Conservation (phyloP, 2,797 vertebrate species). For the Propithecus deckenii region DNA sequence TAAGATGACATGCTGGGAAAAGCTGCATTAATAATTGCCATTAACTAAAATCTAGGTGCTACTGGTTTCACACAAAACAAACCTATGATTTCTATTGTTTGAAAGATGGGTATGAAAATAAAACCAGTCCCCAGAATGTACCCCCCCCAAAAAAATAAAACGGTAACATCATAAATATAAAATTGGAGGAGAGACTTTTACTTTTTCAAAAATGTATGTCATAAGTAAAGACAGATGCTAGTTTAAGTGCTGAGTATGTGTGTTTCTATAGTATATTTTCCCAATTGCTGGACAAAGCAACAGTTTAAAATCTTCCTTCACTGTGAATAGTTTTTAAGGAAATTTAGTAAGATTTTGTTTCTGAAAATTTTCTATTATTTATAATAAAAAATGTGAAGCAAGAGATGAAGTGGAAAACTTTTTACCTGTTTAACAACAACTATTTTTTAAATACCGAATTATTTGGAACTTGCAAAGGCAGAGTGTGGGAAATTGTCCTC, state of each 20-base stretch:
- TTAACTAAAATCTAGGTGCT: not conserved
- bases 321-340: not conserved
- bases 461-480: not conserved
- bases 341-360: not conserved
- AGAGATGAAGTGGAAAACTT: not conserved
- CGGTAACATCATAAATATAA: not conserved
- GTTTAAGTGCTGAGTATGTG: not conserved
- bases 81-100: not conserved
- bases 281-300: not conserved
- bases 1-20: not conserved
- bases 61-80: not conserved
- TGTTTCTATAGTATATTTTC: not conserved
- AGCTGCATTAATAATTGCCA: not conserved
- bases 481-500: not conserved
- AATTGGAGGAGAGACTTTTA: not conserved
- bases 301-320: not conserved
- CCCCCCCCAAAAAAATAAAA: not conserved
- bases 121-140: not conserved
- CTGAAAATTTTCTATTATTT: not conserved
- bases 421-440: not conserved
- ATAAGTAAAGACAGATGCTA: not conserved
- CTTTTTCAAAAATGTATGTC: not conserved
- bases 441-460: constrained; percentile 22
- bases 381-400: constrained; percentile 2
- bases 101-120: not conserved